Evolutionary conservation across 2,797 vertebrate genomes (phyloP), one percentile per base, ranked within the genome.

Genomic region (Parambassis ranga): DNA sequence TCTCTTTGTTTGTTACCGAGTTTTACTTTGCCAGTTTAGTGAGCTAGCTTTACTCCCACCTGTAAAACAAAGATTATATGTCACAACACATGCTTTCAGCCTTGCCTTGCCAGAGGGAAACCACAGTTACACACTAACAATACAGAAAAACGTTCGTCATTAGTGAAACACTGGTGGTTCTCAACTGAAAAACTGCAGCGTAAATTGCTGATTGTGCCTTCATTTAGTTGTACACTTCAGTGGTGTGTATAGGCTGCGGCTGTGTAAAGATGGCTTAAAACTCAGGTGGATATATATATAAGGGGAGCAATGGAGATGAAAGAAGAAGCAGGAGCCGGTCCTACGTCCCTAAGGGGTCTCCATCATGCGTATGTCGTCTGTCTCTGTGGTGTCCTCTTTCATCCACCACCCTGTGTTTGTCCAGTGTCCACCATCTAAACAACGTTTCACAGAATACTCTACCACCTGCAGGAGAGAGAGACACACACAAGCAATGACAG

Each of bases 321-420:
- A 46, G 56, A 22, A 55, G 51, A n/a, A 62, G 39, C 44, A 36
- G 42, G 14, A 15, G 35, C 7, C 0, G 11, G 11, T 19, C 49
- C 41, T 19, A 20, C 13, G 7, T 39, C 71, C 74, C 90, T 94
- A 96, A 65, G 94, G 93, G 53, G 92, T 95, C 84, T 99, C 97
- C 97, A 99, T 99, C 94, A 95, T 95, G 88, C 92, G 94, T 13
- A 90, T 86, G 81, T 99, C 97, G 4, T 99, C 96, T 0, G 84
- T 78, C 68, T 98, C 97, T 39, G 81, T 79, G 1, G 64, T 7
- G 19, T 98, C 95, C 4, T 96, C 95, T 88, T 92, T 95, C 83
- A 91, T 86, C 92, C 91, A 86, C 83, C 83, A 71, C 66, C 87
- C 81, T 64, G 90, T 86, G 79, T 83, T 93, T 75, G 87, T 92